phyloP scores from a whole-genome alignment of 2,888 invertebrate species.

The Eupsilia transversa region DNA sequence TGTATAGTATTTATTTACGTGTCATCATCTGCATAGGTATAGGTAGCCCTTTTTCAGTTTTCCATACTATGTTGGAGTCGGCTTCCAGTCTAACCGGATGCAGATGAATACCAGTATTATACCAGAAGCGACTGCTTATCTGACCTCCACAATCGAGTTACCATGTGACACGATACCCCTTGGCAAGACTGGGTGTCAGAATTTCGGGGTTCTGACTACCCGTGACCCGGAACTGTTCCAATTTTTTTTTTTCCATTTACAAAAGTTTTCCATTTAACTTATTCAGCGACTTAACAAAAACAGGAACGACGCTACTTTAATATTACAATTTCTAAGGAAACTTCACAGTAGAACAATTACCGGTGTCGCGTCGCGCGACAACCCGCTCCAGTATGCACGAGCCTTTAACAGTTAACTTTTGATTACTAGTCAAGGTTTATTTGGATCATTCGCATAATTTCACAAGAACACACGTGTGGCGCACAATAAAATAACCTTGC shows the following conservation, averaged over 20 bases:
- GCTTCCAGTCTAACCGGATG: not conserved
- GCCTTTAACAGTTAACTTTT: conserved; percentile 19
- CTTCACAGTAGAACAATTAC: too few relatives aligned
- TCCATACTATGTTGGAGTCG: too few relatives aligned
- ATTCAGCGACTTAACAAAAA: conserved; percentile 8
- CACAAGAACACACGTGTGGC: conserved; percentile 55
- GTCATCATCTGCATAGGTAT: not conserved
- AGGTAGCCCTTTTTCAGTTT: too few relatives aligned
- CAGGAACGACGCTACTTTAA: too few relatives aligned
- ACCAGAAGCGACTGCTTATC: not conserved
- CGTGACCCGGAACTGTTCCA: too few relatives aligned
- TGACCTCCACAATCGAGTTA: not conserved
- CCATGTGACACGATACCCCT: too few relatives aligned
- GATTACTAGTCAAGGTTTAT: conserved; percentile 51
- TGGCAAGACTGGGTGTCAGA: not conserved
- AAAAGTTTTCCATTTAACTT: not conserved
- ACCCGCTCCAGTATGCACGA: too few relatives aligned
- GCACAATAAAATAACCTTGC: conserved; percentile 39
- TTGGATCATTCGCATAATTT: conserved; percentile 49
- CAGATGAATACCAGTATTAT: not conserved
- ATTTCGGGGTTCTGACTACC: not conserved
- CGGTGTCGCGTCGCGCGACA: too few relatives aligned
- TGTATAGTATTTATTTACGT: not conserved
- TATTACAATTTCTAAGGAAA: too few relatives aligned
- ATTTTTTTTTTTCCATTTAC: too few relatives aligned